Evolutionary conservation across 2,797 vertebrate species (phyloP).

Genomic region (Molossus alvarezi): DNA sequence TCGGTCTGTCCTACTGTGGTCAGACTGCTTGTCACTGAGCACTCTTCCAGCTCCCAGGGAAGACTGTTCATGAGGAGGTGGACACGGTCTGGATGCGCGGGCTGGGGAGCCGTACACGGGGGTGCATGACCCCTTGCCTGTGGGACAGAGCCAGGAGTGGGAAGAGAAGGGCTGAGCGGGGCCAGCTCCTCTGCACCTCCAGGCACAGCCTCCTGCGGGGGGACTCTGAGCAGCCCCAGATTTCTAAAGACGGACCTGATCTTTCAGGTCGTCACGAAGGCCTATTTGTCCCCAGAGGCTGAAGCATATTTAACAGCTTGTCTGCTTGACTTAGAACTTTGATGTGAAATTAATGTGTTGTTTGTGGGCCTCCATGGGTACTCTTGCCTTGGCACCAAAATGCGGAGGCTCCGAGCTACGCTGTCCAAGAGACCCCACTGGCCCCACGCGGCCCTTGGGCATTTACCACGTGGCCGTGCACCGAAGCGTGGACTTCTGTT

Average conservation of each 20-base stretch:
- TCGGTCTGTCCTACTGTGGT: background rate
- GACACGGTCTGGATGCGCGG: background rate
- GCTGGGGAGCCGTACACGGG: background rate
- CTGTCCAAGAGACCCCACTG: too few species aligned
- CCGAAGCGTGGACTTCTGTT: background rate
- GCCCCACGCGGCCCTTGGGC: background rate
- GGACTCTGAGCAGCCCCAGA: background rate
- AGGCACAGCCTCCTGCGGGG: background rate
- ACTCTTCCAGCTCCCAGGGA: background rate
- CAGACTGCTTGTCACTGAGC: background rate
- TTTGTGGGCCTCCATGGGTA: background rate
- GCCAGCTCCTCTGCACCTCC: background rate
- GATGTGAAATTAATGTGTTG: background rate
- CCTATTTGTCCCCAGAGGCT: background rate
- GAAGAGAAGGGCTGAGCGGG: background rate
- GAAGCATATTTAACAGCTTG: background rate
- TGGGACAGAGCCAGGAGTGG: background rate
- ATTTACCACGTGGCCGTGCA: background rate
- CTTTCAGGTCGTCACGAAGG: background rate
- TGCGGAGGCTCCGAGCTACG: background rate
- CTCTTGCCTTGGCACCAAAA: background rate
- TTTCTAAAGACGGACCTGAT: background rate
- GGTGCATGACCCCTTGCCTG: rapidly evolving
- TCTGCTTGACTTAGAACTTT: background rate
- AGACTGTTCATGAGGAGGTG: background rate